Evolutionary conservation across 2,888 invertebrate species (phyloP), one percentile per base, ranked within the genome.

Genomic region (Papilio protenor): DNA sequence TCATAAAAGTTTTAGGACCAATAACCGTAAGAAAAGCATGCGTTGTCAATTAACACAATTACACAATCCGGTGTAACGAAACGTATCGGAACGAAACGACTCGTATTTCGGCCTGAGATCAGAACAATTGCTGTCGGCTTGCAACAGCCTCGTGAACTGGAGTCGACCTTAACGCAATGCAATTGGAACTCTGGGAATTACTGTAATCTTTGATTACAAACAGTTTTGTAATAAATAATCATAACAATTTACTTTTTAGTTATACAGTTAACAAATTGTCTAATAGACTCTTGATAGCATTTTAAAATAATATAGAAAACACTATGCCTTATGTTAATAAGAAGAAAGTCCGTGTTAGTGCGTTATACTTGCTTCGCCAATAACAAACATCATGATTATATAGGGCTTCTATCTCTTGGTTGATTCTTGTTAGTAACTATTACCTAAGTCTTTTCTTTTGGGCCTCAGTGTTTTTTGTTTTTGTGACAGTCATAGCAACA

Each of bases 131-230:
- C 45, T 66, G 18, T 69, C 1, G 27, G n/a, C 33, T 76, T 76
- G 40, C 76, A 61, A 76, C 61, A 76, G 71, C 76, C 76, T n/a
- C 76, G 76, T 61, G 76, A 72, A 76, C 61, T 49, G 76, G 16
- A 18, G 16, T 27, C 72, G 76, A 76, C 76, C 76, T 76, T 52
- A 45, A 69, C 75, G 55, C 69, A 66, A 75, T 55, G 55, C 55
- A 66, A 75, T 69, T 75, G 21, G 74, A 52, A 33, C 71, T 47
- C 21, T 47, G 72, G 27, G 71, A 72, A 73, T 61, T 73, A 73
- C 18, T 64, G 64, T 64, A 77, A 77, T 77, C 10, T 45, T 21
- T 66, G 33, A 55, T 75, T 47, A 66, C 33, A 64, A 64, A 33
- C 27, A n/a, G n/a, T 40, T 45, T 66, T 66, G 66, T 66, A 66